Percentiles rank a stretch among this genome's conserved stretches.
Conservation (phyloP, 2,888 invertebrate genomes). For the Metopia argyrocephala region DNA sequence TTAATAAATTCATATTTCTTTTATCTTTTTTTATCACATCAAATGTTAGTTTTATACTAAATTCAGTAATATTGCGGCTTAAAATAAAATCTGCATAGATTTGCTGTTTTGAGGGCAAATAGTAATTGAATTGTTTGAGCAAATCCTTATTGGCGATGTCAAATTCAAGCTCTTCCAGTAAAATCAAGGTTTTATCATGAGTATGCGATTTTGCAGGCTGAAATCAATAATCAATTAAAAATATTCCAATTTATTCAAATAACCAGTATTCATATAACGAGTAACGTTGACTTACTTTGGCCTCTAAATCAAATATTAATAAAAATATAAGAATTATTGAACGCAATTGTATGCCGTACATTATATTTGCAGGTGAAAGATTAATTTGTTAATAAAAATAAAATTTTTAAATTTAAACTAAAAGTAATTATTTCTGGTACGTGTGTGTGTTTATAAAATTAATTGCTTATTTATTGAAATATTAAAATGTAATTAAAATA, state of each 20-base stretch:
- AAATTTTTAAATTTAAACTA: too few species aligned
- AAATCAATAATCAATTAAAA: background rate
- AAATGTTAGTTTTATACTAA: conserved; percentile 38
- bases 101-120: background rate
- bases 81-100: conserved; percentile 3
- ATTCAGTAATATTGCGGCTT: conserved; percentile 19
- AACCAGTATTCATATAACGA: background rate
- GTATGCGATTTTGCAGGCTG: background rate
- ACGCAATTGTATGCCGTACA: background rate
- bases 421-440: too few species aligned
- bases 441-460: background rate
- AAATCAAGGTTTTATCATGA: background rate
- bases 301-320: background rate
- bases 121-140: background rate
- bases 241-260: background rate
- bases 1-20: conserved; percentile 53
- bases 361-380: background rate
- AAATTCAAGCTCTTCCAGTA: background rate
- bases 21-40: conserved; percentile 65
- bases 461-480: background rate
- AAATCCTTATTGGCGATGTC: background rate
- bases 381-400: background rate
- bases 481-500: conserved; percentile 4
- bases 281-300: too few species aligned
- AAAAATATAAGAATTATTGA: background rate